Base-by-base conservation (phyloP, 2,113 vertebrate species). In the Thermophis baileyi region DNA sequence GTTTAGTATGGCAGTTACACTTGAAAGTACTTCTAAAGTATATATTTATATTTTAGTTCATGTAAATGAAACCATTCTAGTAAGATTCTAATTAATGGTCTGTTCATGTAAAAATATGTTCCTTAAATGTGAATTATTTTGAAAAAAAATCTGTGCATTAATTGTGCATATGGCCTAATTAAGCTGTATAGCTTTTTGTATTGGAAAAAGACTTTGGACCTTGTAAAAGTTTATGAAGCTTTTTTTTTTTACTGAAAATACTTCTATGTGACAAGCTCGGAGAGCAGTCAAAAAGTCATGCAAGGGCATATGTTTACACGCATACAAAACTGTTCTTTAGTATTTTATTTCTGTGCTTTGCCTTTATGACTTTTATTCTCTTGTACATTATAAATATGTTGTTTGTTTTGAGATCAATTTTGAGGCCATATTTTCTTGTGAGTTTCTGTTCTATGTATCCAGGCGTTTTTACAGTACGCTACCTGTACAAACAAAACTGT, bases 1-100 rank as follows among this genome's bases (percentile, higher is more conserved):
- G 89, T 94, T 94, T 89, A 89, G 25, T 93, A 87, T 94, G 94
- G 89, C 93, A 92, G 96, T 96, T 95, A 95, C 94, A 96, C 85
- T 96, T 95, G 94, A 92, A 96, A 96, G 57, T 20, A 95, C 40
- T 94, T 91, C 96, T 47, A 92, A 96, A 89, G 57, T 49, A 2
- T 54, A 12, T 96, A 95, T 95, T 96, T 97, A 97, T 97, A 95
- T 93, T 92, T 94, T 87, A 89, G 20, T 95, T 96, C 92, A 91
- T 91, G 93, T 87, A 0, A 0, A 86, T 22, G 11, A 53, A 85
- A 55, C 90, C 95, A 74, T 91, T 95, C 88, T 55, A 89, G 91
- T 94, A 93, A 93, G 87, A 91, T 92, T 1, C 86, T 91, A 74
- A 90, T 93, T n/a, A n/a, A 57, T 51, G 8, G 30, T 0, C 47